phyloP scores from a whole-genome alignment of 2,888 invertebrate species.

The Melinaea marsaeus region DNA sequence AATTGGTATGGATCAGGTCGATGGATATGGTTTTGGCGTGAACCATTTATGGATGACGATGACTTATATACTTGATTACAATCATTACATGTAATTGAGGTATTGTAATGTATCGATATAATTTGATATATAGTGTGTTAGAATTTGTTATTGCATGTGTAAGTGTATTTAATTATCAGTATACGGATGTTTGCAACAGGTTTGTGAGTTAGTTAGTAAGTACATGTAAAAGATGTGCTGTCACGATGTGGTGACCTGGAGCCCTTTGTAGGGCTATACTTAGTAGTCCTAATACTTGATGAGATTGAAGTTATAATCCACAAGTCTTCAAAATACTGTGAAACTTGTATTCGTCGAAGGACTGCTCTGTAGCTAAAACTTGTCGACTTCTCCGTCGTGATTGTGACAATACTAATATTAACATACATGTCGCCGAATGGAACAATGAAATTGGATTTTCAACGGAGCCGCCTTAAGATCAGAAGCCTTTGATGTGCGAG shows the following conservation, averaged over 20 bases:
- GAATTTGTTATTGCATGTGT: background rate
- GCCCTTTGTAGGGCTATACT: background rate
- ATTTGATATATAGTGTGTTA: background rate
- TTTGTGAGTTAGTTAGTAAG: too few relatives aligned
- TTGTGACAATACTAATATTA: background rate
- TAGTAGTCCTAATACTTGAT: background rate
- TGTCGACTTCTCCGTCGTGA: too few relatives aligned
- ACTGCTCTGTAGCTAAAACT: too few relatives aligned
- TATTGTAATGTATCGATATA: conserved; percentile 7
- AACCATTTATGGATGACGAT: conserved; percentile 39
- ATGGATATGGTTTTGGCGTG: conserved; percentile 46
- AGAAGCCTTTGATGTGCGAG: conserved; percentile 18
- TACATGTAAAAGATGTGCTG: background rate
- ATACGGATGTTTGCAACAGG: background rate
- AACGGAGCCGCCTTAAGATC: conserved; percentile 23
- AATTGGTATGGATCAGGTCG: conserved; percentile 28
- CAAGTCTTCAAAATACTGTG: background rate
- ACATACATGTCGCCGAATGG: background rate
- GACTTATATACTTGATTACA: conserved; percentile 15
- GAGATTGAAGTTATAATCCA: background rate
- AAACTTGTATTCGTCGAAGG: too few relatives aligned
- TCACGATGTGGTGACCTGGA: background rate
- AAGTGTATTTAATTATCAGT: background rate
- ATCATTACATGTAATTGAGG: conserved; percentile 7
- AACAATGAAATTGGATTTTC: conserved; percentile 28